Conservation (phyloP, 2,888 invertebrate genomes). For the Eurois occulta region DNA sequence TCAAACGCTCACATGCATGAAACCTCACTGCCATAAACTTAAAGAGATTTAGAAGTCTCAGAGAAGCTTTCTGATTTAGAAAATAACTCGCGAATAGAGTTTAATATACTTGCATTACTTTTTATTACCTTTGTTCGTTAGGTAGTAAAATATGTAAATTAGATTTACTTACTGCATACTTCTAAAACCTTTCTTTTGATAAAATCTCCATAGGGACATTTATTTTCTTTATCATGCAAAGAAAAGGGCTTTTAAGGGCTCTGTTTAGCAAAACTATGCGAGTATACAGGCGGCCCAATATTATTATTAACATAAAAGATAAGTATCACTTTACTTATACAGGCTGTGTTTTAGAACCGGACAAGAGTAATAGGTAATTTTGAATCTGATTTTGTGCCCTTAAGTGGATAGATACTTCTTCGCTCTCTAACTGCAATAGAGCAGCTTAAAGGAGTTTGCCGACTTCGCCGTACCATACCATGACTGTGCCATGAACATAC, state of each 20-base stretch:
- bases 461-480: neutral
- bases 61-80: slow-evolving; percentile 17
- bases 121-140: slow-evolving; percentile 21
- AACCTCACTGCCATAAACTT: slow-evolving; percentile 17
- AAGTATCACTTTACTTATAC: slow-evolving; percentile 54
- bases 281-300: slow-evolving; percentile 42
- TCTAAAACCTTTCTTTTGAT: slow-evolving; percentile 38
- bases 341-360: slow-evolving; percentile 30
- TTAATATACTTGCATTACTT: slow-evolving; percentile 15
- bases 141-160: slow-evolving; percentile 31
- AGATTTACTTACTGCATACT: slow-evolving; percentile 26
- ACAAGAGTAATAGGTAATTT: slow-evolving; percentile 13
- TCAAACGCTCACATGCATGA: slow-evolving; percentile 12
- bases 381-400: neutral
- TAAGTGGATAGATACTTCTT: slow-evolving; percentile 2
- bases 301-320: slow-evolving; percentile 57
- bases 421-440: neutral
- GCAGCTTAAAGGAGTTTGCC: neutral
- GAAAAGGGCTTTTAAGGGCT: slow-evolving; percentile 41
- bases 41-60: slow-evolving; percentile 29
- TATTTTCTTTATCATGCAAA: slow-evolving; percentile 61
- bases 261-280: slow-evolving; percentile 50
- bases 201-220: slow-evolving; percentile 40
- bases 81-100: slow-evolving; percentile 17
- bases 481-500: neutral